Evolutionary conservation across 2,113 vertebrate species (phyloP), one percentile per base, ranked within the genome.

Genomic region (Cinclus cinclus): DNA sequence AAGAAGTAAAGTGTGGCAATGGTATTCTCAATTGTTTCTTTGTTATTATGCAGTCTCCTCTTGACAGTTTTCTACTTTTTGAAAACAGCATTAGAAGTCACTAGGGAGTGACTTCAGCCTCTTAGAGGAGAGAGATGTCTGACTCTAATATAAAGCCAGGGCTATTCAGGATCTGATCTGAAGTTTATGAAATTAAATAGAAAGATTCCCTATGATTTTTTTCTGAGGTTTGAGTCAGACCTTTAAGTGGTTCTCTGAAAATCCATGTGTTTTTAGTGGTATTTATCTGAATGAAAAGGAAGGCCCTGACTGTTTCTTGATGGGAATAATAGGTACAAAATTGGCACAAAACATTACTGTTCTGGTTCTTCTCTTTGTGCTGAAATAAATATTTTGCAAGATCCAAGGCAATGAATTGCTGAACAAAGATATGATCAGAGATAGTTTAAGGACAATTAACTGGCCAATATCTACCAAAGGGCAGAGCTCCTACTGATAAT

Each of bases 71-170:
- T 76, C 46, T 76, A 15, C 25, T 89, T 83, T 76, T 84, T 31
- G 56, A 53, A 94, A 92, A 41, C 83, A 82, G 18, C 90, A 84
- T 94, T 91, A 87, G 67, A 94, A 93, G 42, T 77, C 93, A 58
- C 75, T 39, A 41, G 71, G 90, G 87, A 96, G 44, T 87, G 65
- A 33, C 49, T 88, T 94, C 35, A 84, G 73, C 68, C 60, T 95
- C 53, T 87, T 73, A 87, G 52, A 96, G 41, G 47, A 80, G 80
- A 68, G 30, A 84, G 28, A 52, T 52, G 46, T 74, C 41, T 91
- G 21, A 53, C 28, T 89, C 10, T 60, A 69, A 71, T 79, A 56
- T 44, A 52, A 91, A 20, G 15, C 50, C 44, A 65, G 33, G 37
- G 11, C 22, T 87, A 65, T 62, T 94, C 39, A 68, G 42, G 24